Percentiles rank a stretch among this genome's conserved stretches.
phyloP scores from a whole-genome alignment of 1,140 invertebrate species.

The Periplaneta americana region DNA sequence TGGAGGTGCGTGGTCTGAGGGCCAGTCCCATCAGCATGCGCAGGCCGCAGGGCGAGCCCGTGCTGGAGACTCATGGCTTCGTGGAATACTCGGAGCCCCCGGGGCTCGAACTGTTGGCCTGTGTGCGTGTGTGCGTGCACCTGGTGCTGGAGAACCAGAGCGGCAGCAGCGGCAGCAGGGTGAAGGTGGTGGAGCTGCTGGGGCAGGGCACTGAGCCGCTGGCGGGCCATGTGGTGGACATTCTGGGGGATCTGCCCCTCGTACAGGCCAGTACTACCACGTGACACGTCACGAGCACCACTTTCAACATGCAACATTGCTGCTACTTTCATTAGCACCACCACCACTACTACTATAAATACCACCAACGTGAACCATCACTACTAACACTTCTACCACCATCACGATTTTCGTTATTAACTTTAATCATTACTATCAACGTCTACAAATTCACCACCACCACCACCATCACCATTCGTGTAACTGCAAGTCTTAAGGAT shows the following conservation, averaged over 20 bases:
- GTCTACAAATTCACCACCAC: too few relatives aligned
- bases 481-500: too few relatives aligned
- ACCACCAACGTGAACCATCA: too few relatives aligned
- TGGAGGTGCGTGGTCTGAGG: slow-evolving; percentile 51
- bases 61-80: slow-evolving; percentile 36
- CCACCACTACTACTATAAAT: too few relatives aligned
- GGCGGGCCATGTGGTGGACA: slow-evolving; percentile 30
- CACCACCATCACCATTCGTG: too few relatives aligned
- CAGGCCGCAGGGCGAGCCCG: background rate
- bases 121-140: slow-evolving; percentile 54
- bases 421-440: too few relatives aligned
- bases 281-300: too few relatives aligned
- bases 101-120: background rate
- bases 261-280: slow-evolving; percentile 35
- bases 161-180: slow-evolving; percentile 53
- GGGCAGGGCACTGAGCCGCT: slow-evolving; percentile 38
- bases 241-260: slow-evolving; percentile 34
- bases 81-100: slow-evolving; percentile 37
- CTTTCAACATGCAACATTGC: too few relatives aligned
- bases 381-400: too few relatives aligned
- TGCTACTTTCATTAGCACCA: too few relatives aligned
- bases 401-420: too few relatives aligned
- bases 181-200: slow-evolving; percentile 67
- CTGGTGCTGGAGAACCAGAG: slow-evolving; percentile 72
- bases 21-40: slow-evolving; percentile 44